Base-by-base conservation (phyloP, 2,888 invertebrate genomes). In the Hypomecis punctinalis region DNA sequence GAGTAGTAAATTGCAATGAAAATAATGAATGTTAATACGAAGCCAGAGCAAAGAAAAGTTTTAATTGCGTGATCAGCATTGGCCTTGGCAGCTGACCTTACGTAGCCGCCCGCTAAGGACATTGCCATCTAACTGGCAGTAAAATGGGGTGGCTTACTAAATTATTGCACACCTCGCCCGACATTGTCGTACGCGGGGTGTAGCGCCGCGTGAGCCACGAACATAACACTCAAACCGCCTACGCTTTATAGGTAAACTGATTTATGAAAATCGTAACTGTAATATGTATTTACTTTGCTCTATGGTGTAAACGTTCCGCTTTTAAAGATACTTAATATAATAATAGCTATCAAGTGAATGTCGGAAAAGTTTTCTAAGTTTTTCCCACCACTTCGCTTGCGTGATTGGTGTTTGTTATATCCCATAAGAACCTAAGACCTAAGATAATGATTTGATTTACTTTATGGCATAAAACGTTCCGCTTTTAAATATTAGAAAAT, bases 1-100 rank as follows among this genome's bases (percentile, higher is more conserved):
- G 47, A 23, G 47, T 23, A 36, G 70, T 72, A 59, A 37, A 8
- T 37, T 13, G 23, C 33, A 52, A 8, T 23, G 52, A 43, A 45
- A 36, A 33, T 55, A 64, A 60, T 52, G 3, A 51, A 56, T 60
- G 60, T 52, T 56, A 61, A 77, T 78, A 78, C 72, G 86, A 87
- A 86, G 82, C 84, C 85, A 69, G 76, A 81, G 77, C 80, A 85
- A 83, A 83, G 83, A 82, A 77, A 66, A 75, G 76, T 72, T 74
- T 82, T 88, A 86, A 87, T 87, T 84, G 84, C 80, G 79, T 81
- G 79, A 73, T 79, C 76, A 76, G 69, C 74, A 63, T 67, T 73
- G 83, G 72, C 88, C 88, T 88, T 87, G 83, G 73, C 69, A 72
- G 66, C 68, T 77, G 80, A 85, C 88, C 86, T 85, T 81, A 79